phyloP scores from a whole-genome alignment of 2,888 invertebrate genomes.

The Furcula furcula region DNA sequence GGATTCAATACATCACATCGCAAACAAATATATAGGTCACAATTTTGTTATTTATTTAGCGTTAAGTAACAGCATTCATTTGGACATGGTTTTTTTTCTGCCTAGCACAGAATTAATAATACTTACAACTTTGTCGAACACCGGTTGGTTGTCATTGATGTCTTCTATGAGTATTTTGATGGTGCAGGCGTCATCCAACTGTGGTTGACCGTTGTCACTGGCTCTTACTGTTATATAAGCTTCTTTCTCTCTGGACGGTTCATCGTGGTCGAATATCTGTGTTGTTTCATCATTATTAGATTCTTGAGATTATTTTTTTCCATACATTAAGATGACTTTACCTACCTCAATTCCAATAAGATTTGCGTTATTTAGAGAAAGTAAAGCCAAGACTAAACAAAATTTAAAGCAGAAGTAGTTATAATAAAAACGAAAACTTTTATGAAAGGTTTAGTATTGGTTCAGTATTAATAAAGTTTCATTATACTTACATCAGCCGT shows the following conservation, averaged over 20 bases:
- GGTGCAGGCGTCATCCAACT: conserved; percentile 95
- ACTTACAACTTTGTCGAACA: conserved; percentile 90
- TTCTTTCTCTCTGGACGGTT: conserved; percentile 91
- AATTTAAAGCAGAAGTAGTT: not conserved
- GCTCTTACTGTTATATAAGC: conserved; percentile 94
- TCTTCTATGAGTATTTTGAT: conserved; percentile 95
- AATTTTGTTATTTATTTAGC: too few relatives aligned
- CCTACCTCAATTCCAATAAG: conserved; percentile 35
- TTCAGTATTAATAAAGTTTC: too few relatives aligned
- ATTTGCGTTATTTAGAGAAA: conserved; percentile 13
- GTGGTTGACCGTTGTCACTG: conserved; percentile 95
- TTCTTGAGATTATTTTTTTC: not conserved
- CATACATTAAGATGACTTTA: conserved; percentile 10
- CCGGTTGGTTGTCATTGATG: conserved; percentile 94
- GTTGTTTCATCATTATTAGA: conserved; percentile 18
- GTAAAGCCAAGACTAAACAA: too few relatives aligned
- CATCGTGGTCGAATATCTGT: conserved; percentile 93
- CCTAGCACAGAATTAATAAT: too few relatives aligned
- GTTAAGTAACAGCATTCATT: too few relatives aligned
- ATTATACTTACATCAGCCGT: conserved; percentile 84
- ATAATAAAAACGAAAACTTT: not conserved
- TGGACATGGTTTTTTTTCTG: too few relatives aligned
- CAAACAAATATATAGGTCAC: too few relatives aligned
- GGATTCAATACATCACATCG: too few relatives aligned
- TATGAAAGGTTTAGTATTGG: too few relatives aligned